phyloP scores from a whole-genome alignment of 2,888 invertebrate genomes.

The Amblyteles armatorius region DNA sequence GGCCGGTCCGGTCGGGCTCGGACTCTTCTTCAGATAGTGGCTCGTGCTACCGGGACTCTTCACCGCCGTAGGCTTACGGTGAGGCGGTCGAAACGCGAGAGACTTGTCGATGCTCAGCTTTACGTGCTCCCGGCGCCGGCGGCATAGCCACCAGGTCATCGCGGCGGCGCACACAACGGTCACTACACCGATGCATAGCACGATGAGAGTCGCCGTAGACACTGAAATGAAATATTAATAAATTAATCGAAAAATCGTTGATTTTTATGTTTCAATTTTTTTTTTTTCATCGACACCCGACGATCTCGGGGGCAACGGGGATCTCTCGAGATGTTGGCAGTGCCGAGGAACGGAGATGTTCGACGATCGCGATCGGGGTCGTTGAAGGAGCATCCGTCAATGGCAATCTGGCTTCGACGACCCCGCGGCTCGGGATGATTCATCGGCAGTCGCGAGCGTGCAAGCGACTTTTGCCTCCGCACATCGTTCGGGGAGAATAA shows the following conservation, averaged over 20 bases:
- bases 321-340: background rate
- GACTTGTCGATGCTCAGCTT: slow-evolving; percentile 87
- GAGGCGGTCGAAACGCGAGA: slow-evolving; percentile 89
- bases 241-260: background rate
- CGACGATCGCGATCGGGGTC: background rate
- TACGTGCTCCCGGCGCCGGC: slow-evolving; percentile 86
- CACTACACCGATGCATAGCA: slow-evolving; percentile 87
- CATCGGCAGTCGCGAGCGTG: background rate
- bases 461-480: background rate
- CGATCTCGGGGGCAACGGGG: background rate
- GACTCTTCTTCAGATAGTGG: slow-evolving; percentile 96
- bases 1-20: slow-evolving; percentile 91
- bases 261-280: too few species aligned
- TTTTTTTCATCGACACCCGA: background rate
- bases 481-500: background rate
- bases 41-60: slow-evolving; percentile 93
- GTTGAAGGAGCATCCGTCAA: background rate
- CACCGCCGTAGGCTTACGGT: slow-evolving; percentile 91
- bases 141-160: slow-evolving; percentile 89
- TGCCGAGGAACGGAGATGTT: background rate
- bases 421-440: slow-evolving; percentile 1
- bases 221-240: slow-evolving; percentile 82
- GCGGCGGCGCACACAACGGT: slow-evolving; percentile 87
- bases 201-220: slow-evolving; percentile 87
- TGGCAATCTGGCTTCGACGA: slow-evolving; percentile 12